Base-by-base conservation (phyloP, 2,113 vertebrate genomes). In the Phrynosoma blainvillii region DNA sequence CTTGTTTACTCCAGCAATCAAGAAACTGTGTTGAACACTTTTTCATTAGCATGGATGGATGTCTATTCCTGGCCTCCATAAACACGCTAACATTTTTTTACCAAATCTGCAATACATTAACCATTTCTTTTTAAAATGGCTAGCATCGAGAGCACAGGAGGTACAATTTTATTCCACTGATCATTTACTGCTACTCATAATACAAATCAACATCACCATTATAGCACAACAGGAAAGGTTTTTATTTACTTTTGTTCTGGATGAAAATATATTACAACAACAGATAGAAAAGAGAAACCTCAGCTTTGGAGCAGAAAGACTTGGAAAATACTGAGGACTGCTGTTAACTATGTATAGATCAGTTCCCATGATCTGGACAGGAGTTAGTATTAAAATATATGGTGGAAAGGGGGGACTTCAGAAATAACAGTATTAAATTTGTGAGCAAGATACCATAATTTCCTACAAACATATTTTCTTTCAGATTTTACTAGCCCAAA, bases 211-310 rank as follows among this genome's bases (percentile, higher is more conserved):
- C 36, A 86, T 32, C 76, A 73, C 32, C 11, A 82, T 36, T 65
- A 70, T 32, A 74, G 70, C 68, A 59, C 47, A 25, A 25, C 59
- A 62, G 36, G 56, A 65, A 81, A 47, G 10, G 54, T 76, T 59
- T 47, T 70, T 79, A 70, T 52, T 84, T 65, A 30, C 16, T 82
- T 77, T 79, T 68, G 25, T 27, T 77, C 25, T 59, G 54, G 47
- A 56, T 56, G 62, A 47, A 42, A n/a, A 79, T 27, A 30, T 84
- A n/a, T 79, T 84, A 62, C 23, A 88, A 88, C 18, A 79, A 21
- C 52, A 84, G 27, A 40, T 47, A 54, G 32, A 75, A 68, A 77
- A n/a, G 2, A 36, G 8, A 5, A 56, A 74, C 4, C 18, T 85
- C 56, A 65, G 25, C 25, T 81, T 16, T 74, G 42, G 54, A 52